Conservation (phyloP, 2,888 invertebrate species). For the Polydrusus tereticollis region DNA sequence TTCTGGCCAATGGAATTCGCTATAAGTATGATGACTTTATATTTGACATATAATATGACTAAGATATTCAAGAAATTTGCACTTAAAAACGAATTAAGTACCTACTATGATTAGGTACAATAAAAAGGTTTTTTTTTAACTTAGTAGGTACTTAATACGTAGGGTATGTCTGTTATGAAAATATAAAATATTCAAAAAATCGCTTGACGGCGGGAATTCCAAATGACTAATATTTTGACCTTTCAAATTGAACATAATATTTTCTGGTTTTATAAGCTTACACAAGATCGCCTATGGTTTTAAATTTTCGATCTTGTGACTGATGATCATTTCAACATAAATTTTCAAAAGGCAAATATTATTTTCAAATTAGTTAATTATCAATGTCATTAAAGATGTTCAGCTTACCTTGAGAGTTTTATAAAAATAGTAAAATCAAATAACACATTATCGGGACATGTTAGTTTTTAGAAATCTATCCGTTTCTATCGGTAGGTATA, state of each 20-base stretch:
- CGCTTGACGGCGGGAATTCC: not conserved
- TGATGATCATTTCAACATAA: not conserved
- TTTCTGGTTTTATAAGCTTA: constrained; percentile 7
- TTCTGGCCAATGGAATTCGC: too few relatives aligned
- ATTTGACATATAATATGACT: too few relatives aligned
- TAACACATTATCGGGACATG: not conserved
- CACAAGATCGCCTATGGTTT: constrained; percentile 21
- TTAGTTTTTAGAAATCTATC: not conserved
- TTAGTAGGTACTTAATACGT: not conserved
- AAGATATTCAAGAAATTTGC: too few relatives aligned
- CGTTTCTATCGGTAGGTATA: too few relatives aligned
- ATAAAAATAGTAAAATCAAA: not conserved
- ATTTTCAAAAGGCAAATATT: constrained; percentile 1
- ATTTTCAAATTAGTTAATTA: constrained; percentile 1
- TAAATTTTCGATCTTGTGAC: constrained; percentile 16
- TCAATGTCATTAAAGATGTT: not conserved
- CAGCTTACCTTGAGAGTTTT: constrained; percentile 1
- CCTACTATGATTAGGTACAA: too few relatives aligned
- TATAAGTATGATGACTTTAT: too few relatives aligned
- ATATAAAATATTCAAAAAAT: not conserved
- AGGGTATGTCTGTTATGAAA: not conserved
- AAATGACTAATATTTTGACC: constrained; percentile 14
- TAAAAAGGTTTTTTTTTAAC: not conserved
- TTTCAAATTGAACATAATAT: not conserved
- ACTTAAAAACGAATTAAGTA: too few relatives aligned